Conservation (phyloP, 2,113 vertebrate genomes). For the Cyprinodon variegatus region DNA sequence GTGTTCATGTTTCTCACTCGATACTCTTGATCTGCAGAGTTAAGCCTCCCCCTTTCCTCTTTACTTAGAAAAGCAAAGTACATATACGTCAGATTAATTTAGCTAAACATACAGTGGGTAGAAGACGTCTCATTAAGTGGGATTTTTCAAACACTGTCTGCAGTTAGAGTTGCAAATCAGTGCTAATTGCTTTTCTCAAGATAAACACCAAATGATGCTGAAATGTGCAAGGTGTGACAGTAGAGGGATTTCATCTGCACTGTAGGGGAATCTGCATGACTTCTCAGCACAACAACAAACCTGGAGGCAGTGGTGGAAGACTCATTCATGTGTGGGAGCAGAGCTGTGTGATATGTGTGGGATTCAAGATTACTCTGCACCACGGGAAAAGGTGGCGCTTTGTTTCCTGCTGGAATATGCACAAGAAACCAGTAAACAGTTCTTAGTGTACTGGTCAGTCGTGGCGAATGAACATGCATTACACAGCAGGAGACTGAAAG, state of each 20-base stretch:
- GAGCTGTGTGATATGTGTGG: constrained; percentile 12
- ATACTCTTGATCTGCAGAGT: constrained; percentile 64
- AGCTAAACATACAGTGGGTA: constrained; percentile 15
- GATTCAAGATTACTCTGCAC: constrained; percentile 4
- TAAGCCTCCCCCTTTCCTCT: constrained; percentile 34
- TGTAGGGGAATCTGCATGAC: constrained; percentile 8
- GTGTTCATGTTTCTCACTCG: constrained; percentile 63
- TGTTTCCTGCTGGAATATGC: not conserved
- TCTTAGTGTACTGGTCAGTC: not conserved
- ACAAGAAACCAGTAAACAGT: not conserved
- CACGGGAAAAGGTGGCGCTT: constrained; percentile 3
- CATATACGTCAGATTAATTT: constrained; percentile 20
- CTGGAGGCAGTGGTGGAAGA: constrained; percentile 18
- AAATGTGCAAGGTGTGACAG: constrained; percentile 42
- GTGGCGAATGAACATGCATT: not conserved
- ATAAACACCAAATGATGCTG: constrained; percentile 44
- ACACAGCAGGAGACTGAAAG: not conserved
- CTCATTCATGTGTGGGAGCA: constrained; percentile 25
- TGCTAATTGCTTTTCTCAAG: constrained; percentile 41
- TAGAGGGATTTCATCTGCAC: constrained; percentile 27
- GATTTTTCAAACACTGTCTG: constrained; percentile 28
- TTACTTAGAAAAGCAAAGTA: constrained; percentile 25
- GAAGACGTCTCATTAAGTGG: constrained; percentile 16
- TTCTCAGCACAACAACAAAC: constrained; percentile 33
- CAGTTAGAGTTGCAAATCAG: constrained; percentile 44